Base-by-base conservation (phyloP, 2,113 vertebrate genomes). In the Phoenicopterus ruber region DNA sequence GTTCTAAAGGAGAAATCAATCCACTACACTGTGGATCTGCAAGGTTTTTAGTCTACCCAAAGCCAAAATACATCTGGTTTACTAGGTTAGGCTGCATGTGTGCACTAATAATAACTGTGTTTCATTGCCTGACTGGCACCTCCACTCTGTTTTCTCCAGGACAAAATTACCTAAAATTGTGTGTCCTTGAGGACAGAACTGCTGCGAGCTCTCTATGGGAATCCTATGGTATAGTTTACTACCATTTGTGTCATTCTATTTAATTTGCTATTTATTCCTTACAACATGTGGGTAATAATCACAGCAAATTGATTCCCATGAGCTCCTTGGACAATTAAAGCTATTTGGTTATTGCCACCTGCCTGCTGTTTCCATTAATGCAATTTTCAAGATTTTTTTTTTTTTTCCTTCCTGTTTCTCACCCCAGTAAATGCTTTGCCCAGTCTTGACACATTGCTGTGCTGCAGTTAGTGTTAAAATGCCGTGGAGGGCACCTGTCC, bases 291-390 rank as follows among this genome's bases (percentile, higher is more conserved):
- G 93, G 90, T 67, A 97, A 94, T 96, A 93, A 96, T 95, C 93
- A 96, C 82, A 96, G 93, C 57, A 96, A 96, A 96, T 96, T 95
- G 76, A 93, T 89, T 96, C 94, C 91, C 91, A 69, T 80, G 96
- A 97, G 96, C 54, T 95, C 54, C 66, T 36, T 77, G 81, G 93
- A 95, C 91, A 97, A 97, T 96, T 97, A 96, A 96, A 94, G 66
- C 67, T 90, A 92, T 92, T 96, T 94, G 90, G 91, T 94, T 97
- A 95, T 96, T 96, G 93, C 92, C 94, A 96, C 96, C 95, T 95
- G 90, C 96, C 93, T 97, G 93, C 86, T 95, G 90, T 93, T 97
- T 88, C 91, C 70, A 96, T 95, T 97, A 96, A 96, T 89, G 90
- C 73, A 93, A 83, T 96, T 93, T 93, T 95, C 62, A 80, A 52